These are phyloP conservation scores for Tricholaema leucomelas DNA, from an alignment of 2,113 vertebrate species.

Conservation along the genomic window DNA sequence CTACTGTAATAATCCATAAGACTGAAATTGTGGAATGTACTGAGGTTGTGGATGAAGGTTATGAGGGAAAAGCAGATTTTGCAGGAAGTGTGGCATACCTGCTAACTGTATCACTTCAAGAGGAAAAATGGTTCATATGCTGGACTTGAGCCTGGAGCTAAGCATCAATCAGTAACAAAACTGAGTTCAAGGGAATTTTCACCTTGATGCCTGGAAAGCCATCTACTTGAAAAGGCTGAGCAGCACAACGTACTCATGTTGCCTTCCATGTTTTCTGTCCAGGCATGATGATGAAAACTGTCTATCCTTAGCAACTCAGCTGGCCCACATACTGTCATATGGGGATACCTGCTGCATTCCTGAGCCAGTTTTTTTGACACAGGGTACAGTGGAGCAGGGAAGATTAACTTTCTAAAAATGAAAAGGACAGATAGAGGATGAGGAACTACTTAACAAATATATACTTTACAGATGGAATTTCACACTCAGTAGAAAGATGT, in stretches of 20 bases:
- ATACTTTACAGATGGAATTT: conserved; percentile 83
- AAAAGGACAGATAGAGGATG: conserved; percentile 74
- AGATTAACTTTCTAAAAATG: conserved; percentile 80
- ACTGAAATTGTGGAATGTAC: neutral
- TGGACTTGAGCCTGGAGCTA: neutral
- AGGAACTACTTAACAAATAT: conserved; percentile 80
- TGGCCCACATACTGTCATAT: neutral
- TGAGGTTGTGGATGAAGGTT: rapidly evolving
- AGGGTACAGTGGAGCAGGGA: conserved; percentile 61
- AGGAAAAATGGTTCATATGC: neutral
- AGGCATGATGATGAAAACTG: neutral
- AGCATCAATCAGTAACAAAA: neutral
- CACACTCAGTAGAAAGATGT: conserved; percentile 81
- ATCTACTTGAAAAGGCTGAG: neutral
- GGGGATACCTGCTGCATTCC: conserved; percentile 50
- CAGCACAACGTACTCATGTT: neutral
- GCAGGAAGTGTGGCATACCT: neutral
- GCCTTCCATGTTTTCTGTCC: neutral
- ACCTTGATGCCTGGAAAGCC: neutral
- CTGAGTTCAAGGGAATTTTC: neutral
- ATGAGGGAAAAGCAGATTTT: neutral
- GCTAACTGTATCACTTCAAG: neutral
- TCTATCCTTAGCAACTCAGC: neutral
- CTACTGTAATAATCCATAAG: neutral
- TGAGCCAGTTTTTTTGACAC: conserved; percentile 2